Conservation (phyloP, 1,140 invertebrate species). For the Nebria ingens region DNA sequence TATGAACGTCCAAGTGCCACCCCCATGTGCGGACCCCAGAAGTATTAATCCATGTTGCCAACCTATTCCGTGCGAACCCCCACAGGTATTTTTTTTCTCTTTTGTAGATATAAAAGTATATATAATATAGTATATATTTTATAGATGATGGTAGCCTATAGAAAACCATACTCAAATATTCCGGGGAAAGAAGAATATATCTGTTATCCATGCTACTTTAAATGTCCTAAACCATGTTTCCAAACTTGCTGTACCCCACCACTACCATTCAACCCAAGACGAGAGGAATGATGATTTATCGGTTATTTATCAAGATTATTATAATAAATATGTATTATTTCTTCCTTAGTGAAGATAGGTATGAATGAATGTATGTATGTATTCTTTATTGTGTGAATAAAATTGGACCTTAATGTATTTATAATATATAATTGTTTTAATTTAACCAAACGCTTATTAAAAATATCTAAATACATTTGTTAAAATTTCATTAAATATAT, state of each 20-base stretch:
- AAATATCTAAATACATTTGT: too few species aligned
- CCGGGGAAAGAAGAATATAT: background rate
- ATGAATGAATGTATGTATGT: too few species aligned
- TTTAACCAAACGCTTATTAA: too few species aligned
- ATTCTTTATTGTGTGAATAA: too few species aligned
- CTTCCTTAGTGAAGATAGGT: too few species aligned
- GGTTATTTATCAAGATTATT: too few species aligned
- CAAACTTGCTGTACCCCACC: background rate
- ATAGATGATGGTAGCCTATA: slow-evolving; percentile 3
- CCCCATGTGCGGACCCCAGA: background rate
- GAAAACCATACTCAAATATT: background rate
- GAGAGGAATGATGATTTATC: too few species aligned
- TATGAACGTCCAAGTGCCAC: background rate
- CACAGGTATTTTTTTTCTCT: background rate
- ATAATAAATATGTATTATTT: too few species aligned
- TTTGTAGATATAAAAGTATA: background rate
- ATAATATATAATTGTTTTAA: too few species aligned
- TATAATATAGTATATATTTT: background rate
- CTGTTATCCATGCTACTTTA: background rate
- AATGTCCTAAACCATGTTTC: background rate
- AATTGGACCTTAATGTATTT: too few species aligned
- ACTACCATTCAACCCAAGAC: background rate
- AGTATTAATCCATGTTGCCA: background rate
- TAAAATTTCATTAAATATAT: too few species aligned
- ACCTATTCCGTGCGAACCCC: background rate